phyloP scores from a whole-genome alignment of 2,888 invertebrate species.

The Brachylomia viminalis region DNA sequence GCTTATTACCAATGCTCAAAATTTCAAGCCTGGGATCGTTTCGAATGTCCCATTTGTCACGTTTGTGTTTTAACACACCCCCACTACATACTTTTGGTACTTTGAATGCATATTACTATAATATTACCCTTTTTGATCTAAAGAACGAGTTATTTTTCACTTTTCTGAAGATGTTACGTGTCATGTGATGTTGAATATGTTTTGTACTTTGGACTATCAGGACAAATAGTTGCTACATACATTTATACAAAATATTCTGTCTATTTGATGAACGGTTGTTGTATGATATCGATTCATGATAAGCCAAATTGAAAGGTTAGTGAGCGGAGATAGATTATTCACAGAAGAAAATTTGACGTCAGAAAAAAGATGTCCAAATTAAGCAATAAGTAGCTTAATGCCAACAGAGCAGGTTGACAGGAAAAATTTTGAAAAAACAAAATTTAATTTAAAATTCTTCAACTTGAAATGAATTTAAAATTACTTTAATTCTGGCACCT shows the following conservation, averaged over 20 bases:
- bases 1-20: constrained; percentile 87
- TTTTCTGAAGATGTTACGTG: constrained; percentile 8
- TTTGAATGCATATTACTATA: constrained; percentile 71
- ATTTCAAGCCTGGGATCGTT: constrained; percentile 76
- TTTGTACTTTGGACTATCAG: constrained; percentile 20
- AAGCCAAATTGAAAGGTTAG: neutral
- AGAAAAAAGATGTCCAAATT: neutral
- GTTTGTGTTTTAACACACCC: constrained; percentile 82
- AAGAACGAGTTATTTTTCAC: neutral
- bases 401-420: neutral
- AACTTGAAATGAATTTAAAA: constrained; percentile 39
- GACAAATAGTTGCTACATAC: neutral
- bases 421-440: constrained; percentile 1
- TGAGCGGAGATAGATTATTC: neutral
- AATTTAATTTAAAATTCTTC: constrained; percentile 31
- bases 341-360: neutral
- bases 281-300: neutral
- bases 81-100: constrained; percentile 70
- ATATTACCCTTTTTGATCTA: constrained; percentile 56
- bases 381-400: neutral
- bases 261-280: neutral
- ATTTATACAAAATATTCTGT: neutral
- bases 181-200: constrained; percentile 6
- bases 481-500: constrained; percentile 50
- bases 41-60: constrained; percentile 81